phyloP scores from a whole-genome alignment of 2,113 vertebrate genomes.

The Oryzias curvinotus region DNA sequence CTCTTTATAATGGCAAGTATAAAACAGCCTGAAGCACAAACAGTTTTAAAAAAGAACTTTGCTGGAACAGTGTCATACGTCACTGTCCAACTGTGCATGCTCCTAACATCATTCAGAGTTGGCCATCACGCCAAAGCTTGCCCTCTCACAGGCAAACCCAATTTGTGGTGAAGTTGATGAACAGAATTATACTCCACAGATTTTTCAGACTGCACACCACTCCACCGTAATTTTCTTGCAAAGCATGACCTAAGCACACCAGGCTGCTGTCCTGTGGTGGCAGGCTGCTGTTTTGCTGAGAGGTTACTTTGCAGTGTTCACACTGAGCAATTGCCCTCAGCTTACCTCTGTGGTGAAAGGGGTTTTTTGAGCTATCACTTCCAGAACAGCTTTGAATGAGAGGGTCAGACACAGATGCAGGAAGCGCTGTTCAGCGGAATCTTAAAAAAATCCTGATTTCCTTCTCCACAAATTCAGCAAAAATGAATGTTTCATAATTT shows the following conservation, averaged over 20 bases:
- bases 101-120: too few relatives aligned
- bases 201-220: constrained; percentile 48
- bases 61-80: too few relatives aligned
- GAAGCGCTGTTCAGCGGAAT: constrained; percentile 24
- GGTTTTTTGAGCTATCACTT: constrained; percentile 43
- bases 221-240: constrained; percentile 56
- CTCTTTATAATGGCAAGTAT: too few relatives aligned
- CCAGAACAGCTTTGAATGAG: constrained; percentile 58
- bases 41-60: too few relatives aligned
- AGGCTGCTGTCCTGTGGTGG: constrained; percentile 52
- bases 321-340: constrained; percentile 62
- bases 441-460: constrained; percentile 18
- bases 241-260: constrained; percentile 54
- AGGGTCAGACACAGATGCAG: constrained; percentile 46
- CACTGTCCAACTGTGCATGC: too few relatives aligned
- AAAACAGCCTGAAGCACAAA: too few relatives aligned
- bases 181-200: not conserved
- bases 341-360: constrained; percentile 56
- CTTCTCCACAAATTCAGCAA: constrained; percentile 26
- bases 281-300: constrained; percentile 68
- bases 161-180: not conserved
- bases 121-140: too few relatives aligned
- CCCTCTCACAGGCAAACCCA: too few relatives aligned
- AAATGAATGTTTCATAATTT: constrained; percentile 32
- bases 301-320: constrained; percentile 61